phyloP scores from a whole-genome alignment of 2,888 invertebrate species.

The Acronicta psi region DNA sequence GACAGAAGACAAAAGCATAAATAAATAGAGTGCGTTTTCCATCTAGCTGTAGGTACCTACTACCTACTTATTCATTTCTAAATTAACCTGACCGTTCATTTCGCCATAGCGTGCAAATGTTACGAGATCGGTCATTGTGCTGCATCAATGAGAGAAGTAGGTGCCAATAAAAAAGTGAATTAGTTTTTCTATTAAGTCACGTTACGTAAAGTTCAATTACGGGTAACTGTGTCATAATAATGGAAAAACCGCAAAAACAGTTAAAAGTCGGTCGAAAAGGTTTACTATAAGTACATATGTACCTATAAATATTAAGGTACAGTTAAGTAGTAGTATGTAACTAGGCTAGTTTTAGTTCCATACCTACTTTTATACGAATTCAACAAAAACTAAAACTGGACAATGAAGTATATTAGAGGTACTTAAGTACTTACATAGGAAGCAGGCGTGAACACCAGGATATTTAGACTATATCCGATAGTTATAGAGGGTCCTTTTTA shows the following conservation, averaged over 20 bases:
- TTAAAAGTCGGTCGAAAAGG: neutral
- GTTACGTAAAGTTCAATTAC: slow-evolving; percentile 77
- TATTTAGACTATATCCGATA: slow-evolving; percentile 50
- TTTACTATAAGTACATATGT: no score
- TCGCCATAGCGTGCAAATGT: slow-evolving; percentile 53
- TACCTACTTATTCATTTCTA: slow-evolving; percentile 15
- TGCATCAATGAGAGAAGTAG: slow-evolving; percentile 59
- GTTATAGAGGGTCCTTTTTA: slow-evolving; percentile 22
- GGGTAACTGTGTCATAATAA: slow-evolving; percentile 77
- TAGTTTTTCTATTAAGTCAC: slow-evolving; percentile 72
- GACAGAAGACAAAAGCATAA: no score
- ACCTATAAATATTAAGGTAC: no score
- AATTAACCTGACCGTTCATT: slow-evolving; percentile 46
- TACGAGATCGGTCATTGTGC: slow-evolving; percentile 57
- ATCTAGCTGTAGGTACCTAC: neutral
- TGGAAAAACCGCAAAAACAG: slow-evolving; percentile 59
- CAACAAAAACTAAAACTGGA: no score
- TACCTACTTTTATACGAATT: no score
- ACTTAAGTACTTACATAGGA: slow-evolving; percentile 17
- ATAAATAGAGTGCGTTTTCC: no score
- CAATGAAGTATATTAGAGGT: no score
- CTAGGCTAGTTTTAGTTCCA: no score
- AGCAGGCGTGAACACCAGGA: slow-evolving; percentile 36
- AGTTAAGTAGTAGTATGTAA: no score
- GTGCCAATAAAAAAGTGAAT: slow-evolving; percentile 57